These are phyloP conservation scores for Acleris holmiana DNA, from an alignment of 2,888 invertebrate genomes.

Conservation along the genomic window DNA sequence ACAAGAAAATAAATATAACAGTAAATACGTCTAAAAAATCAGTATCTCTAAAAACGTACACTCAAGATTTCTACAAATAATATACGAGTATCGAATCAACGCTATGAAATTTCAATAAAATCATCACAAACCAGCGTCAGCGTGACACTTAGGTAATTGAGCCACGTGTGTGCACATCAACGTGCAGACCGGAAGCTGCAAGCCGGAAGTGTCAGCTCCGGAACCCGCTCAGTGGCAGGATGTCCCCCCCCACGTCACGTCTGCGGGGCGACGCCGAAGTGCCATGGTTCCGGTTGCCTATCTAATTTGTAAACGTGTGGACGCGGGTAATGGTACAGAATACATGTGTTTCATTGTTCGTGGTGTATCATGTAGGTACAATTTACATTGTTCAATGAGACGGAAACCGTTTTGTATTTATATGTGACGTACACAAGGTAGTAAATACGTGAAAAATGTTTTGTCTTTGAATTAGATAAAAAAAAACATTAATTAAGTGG, in stretches of 20 bases:
- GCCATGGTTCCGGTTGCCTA: constrained; percentile 26
- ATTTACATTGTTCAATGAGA: no score
- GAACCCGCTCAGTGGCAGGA: constrained; percentile 59
- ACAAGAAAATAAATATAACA: no score
- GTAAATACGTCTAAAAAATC: no score
- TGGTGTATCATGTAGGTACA: no score
- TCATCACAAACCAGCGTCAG: not conserved
- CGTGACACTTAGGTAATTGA: constrained; percentile 24
- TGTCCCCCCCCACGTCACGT: constrained; percentile 42
- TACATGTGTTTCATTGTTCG: not conserved
- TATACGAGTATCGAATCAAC: not conserved
- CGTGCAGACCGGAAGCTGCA: constrained; percentile 55
- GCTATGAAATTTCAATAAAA: not conserved
- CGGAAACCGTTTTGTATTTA: no score
- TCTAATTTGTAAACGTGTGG: constrained; percentile 25
- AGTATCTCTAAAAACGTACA: no score
- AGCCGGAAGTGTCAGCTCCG: constrained; percentile 67
- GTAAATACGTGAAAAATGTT: no score
- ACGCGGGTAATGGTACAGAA: constrained; percentile 4
- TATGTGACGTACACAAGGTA: no score
- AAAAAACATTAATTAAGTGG: no score
- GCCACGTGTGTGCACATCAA: constrained; percentile 46
- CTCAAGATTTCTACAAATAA: not conserved
- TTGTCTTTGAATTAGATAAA: no score
- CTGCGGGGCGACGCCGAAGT: constrained; percentile 21